phyloP scores from a whole-genome alignment of 2,113 vertebrate genomes.

The Ascaphus truei region DNA sequence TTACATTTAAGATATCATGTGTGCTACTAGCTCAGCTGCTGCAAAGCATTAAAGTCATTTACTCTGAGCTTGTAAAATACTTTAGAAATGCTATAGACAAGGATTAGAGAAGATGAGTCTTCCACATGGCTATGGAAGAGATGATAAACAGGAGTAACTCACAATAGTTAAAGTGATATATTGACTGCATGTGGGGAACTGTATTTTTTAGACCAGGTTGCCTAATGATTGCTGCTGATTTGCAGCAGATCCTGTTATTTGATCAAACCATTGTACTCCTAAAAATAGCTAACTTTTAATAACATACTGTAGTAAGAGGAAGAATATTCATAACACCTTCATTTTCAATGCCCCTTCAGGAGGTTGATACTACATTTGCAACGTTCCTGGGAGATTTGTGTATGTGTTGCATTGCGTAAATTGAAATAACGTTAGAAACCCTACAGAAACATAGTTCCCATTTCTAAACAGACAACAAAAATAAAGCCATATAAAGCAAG shows the following conservation, averaged over 20 bases:
- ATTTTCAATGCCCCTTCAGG: not conserved
- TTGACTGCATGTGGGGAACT: constrained; percentile 73
- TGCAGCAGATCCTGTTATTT: constrained; percentile 44
- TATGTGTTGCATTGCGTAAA: not conserved
- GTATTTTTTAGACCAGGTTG: constrained; percentile 44
- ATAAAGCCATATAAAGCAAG: too few relatives aligned
- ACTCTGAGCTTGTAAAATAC: constrained; percentile 88
- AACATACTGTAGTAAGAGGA: not conserved
- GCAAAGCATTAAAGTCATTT: constrained; percentile 86
- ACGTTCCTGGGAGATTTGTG: not conserved
- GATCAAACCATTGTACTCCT: constrained; percentile 41
- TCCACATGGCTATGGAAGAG: constrained; percentile 87
- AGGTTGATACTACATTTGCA: not conserved
- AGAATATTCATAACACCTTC: not conserved
- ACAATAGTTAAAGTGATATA: constrained; percentile 87
- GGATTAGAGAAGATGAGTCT: constrained; percentile 90
- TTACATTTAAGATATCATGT: constrained; percentile 98
- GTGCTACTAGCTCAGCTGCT: constrained; percentile 90
- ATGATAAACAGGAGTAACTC: constrained; percentile 82
- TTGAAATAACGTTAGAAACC: not conserved
- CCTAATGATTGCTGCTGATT: constrained; percentile 63
- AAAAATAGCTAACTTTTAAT: constrained; percentile 16
- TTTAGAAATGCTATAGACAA: constrained; percentile 88
- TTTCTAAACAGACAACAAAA: not conserved
- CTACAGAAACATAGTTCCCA: not conserved